Evolutionary conservation across 1,140 invertebrate species (phyloP).

Genomic region (Bombus waltoni): DNA sequence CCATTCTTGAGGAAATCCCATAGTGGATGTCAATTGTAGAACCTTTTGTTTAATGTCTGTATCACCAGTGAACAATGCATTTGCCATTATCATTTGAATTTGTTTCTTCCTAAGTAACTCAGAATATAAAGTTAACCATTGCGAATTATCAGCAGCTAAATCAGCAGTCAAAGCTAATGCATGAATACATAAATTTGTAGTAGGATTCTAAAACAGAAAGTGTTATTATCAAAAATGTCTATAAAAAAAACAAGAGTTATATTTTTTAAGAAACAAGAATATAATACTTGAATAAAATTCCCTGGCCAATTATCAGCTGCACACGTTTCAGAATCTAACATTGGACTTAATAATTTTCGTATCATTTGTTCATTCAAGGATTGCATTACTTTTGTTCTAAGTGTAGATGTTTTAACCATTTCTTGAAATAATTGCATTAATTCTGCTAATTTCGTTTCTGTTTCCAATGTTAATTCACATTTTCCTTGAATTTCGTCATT

Average conservation of each 20-base stretch:
- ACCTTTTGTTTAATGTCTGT: constrained; percentile 81
- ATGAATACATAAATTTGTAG: constrained; percentile 80
- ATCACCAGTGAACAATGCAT: constrained; percentile 81
- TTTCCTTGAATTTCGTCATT: constrained; percentile 66
- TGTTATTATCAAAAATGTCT: neutral
- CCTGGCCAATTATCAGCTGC: constrained; percentile 64
- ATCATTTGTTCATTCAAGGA: constrained; percentile 75
- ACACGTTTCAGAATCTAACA: constrained; percentile 65
- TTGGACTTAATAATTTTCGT: constrained; percentile 69
- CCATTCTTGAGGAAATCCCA: constrained; percentile 80
- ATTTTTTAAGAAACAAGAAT: constrained; percentile 1
- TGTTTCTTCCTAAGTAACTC: constrained; percentile 81
- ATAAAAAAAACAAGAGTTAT: neutral
- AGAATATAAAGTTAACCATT: constrained; percentile 81
- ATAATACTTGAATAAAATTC: constrained; percentile 72
- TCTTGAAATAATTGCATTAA: constrained; percentile 82
- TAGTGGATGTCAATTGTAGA: constrained; percentile 79
- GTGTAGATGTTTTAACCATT: constrained; percentile 76
- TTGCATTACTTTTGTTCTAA: constrained; percentile 75
- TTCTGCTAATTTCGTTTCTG: constrained; percentile 72
- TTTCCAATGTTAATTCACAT: constrained; percentile 61
- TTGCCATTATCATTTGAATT: constrained; percentile 83
- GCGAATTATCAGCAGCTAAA: constrained; percentile 77
- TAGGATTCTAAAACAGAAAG: constrained; percentile 71
- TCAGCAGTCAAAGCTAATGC: constrained; percentile 80